A percentile compares a stretch with the other conserved stretches of the same genome.
These are phyloP conservation scores for Flexamia atlantica DNA, from an alignment of 2,888 invertebrate genomes.

Conservation along the genomic window DNA sequence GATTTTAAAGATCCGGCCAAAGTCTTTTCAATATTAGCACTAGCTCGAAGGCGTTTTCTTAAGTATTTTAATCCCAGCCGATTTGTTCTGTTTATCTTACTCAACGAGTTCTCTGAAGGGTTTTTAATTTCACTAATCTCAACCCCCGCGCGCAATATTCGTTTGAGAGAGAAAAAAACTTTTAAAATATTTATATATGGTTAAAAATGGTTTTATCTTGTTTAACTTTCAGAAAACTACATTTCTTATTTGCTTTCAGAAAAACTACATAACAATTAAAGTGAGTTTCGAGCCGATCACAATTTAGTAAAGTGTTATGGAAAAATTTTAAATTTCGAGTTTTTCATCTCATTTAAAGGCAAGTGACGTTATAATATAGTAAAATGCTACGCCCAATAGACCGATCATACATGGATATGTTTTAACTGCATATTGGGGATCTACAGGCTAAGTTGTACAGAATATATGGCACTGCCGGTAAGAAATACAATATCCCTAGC, in stretches of 20 bases:
- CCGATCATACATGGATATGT: not conserved
- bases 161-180: too few relatives aligned
- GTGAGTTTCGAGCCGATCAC: too few relatives aligned
- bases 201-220: too few relatives aligned
- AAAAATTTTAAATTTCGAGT: too few relatives aligned
- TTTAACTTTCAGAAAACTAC: too few relatives aligned
- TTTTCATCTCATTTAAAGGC: too few relatives aligned
- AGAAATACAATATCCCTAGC: constrained; percentile 18
- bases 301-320: too few relatives aligned
- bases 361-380: too few relatives aligned
- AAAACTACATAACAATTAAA: too few relatives aligned
- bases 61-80: constrained; percentile 30
- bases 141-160: not conserved
- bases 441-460: not conserved
- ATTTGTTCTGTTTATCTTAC: constrained; percentile 28
- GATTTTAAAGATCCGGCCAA: too few relatives aligned
- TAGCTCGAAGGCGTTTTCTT: not conserved
- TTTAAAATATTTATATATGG: too few relatives aligned
- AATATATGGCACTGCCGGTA: not conserved
- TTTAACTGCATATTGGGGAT: constrained; percentile 33
- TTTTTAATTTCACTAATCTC: constrained; percentile 9
- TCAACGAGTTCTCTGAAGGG: constrained; percentile 19
- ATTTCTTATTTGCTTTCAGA: too few relatives aligned
- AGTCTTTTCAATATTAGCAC: constrained; percentile 21
- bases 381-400: not conserved